Conservation (phyloP, 2,888 invertebrate genomes). For the Pandemis heparana region DNA sequence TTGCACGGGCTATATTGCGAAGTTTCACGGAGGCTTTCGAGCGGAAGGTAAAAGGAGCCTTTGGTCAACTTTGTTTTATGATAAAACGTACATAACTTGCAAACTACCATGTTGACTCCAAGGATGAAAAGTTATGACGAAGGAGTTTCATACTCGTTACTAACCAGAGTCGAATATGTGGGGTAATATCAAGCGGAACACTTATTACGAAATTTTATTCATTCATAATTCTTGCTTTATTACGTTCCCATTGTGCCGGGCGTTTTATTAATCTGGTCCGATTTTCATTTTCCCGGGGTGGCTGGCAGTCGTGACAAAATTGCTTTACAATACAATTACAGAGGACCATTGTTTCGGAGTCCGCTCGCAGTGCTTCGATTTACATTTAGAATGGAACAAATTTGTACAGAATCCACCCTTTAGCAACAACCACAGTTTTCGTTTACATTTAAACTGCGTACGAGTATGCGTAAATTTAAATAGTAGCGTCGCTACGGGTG, state of each 20-base stretch:
- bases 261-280: constrained; percentile 65
- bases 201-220: constrained; percentile 60
- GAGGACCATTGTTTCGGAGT: constrained; percentile 69
- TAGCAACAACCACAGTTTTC: constrained; percentile 52
- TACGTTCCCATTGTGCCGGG: constrained; percentile 59
- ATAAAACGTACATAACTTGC: constrained; percentile 32
- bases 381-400: constrained; percentile 72
- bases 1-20: constrained; percentile 48
- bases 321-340: constrained; percentile 82
- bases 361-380: constrained; percentile 68
- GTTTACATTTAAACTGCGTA: constrained; percentile 46
- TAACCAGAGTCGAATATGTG: constrained; percentile 26
- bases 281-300: constrained; percentile 66
- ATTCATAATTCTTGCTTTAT: constrained; percentile 66
- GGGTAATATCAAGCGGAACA: constrained; percentile 45
- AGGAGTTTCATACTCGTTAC: constrained; percentile 11
- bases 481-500: not conserved
- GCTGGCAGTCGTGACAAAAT: constrained; percentile 66
- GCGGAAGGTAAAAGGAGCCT: constrained; percentile 39
- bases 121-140: constrained; percentile 14
- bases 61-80: constrained; percentile 38
- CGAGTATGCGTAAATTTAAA: not conserved
- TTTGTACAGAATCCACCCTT: constrained; percentile 55
- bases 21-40: constrained; percentile 43
- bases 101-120: constrained; percentile 29